Evolutionary conservation across 2,888 invertebrate genomes (phyloP).

Genomic region (Allophyes oxyacanthae): DNA sequence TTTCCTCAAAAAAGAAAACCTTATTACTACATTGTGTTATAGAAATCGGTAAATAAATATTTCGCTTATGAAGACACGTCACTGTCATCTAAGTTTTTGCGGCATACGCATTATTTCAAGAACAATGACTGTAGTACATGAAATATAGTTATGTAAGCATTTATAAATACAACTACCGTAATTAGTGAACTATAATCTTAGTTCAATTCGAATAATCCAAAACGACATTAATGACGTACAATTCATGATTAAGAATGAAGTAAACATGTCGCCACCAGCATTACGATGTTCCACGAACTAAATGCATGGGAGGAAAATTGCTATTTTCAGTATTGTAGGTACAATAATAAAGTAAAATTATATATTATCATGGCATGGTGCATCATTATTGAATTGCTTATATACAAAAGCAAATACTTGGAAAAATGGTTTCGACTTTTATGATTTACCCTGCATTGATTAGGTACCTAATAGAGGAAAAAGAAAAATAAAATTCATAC

Average conservation of each 20-base stretch:
- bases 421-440: too few species aligned
- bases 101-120: conserved; percentile 7
- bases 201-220: conserved; percentile 21
- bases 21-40: too few species aligned
- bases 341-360: too few species aligned
- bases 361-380: too few species aligned
- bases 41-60: too few species aligned
- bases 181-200: conserved; percentile 27
- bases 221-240: conserved; percentile 1
- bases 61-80: too few species aligned
- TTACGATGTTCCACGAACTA: conserved; percentile 34
- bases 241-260: conserved; percentile 14
- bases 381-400: not conserved
- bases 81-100: too few species aligned
- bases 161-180: conserved; percentile 21
- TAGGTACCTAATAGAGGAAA: too few species aligned
- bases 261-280: conserved; percentile 1
- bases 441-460: too few species aligned
- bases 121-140: conserved; percentile 9
- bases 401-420: too few species aligned
- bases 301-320: conserved; percentile 35
- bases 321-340: not conserved
- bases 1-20: too few species aligned
- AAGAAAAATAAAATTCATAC: too few species aligned
- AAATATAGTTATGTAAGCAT: conserved; percentile 3